Base-by-base conservation (phyloP, 2,888 invertebrate genomes). In the Andrena bucephala region DNA sequence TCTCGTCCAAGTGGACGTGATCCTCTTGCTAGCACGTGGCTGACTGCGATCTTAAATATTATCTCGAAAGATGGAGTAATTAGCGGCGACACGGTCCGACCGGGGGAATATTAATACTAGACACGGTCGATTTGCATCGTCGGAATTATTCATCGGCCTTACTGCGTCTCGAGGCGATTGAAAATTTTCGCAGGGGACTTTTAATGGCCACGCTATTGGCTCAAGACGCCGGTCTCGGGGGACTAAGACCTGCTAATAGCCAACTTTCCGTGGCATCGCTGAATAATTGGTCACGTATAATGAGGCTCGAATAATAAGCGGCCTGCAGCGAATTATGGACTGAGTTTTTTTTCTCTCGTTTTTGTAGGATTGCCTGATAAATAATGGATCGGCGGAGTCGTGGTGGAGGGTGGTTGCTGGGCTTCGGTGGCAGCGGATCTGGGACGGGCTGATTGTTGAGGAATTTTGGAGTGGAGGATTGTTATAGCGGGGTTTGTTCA, bases 121-220 rank as follows among this genome's bases (percentile, higher is more conserved):
- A 72, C 72, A 63, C 67, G 77, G 33, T 33, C 77, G 71, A 81
- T 77, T 81, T 81, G 52, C 71, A 77, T 71, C 36, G 24, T 5
- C 20, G 29, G 67, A 81, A 81, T 77, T 81, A 81, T 81, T 81
- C 81, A 80, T 70, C 27, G 65, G 33, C 36, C 42, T 60, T 50
- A 65, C 59, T 48, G 48, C 50, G 50, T 33, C 69, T 31, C 16
- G 29, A 13, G n/a, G 42, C 65, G 60, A 70, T 69, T 52, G 76
- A 70, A 70, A 48, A 75, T 65, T 69, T 42, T 79, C 48, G 16
- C 13, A 10, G 6, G 50, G 2, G 36, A 62, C 52, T 78, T 68
- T 67, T 52, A 60, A 50, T 50, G 66, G 2, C 24, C 57, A 6
- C 3, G 24, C 42, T 42, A 52, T 29, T 69, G 42, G 16, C 5